Evolutionary conservation across 1,140 invertebrate species (phyloP), one percentile per base, ranked within the genome.

Genomic region (Drosophila biarmipes): DNA sequence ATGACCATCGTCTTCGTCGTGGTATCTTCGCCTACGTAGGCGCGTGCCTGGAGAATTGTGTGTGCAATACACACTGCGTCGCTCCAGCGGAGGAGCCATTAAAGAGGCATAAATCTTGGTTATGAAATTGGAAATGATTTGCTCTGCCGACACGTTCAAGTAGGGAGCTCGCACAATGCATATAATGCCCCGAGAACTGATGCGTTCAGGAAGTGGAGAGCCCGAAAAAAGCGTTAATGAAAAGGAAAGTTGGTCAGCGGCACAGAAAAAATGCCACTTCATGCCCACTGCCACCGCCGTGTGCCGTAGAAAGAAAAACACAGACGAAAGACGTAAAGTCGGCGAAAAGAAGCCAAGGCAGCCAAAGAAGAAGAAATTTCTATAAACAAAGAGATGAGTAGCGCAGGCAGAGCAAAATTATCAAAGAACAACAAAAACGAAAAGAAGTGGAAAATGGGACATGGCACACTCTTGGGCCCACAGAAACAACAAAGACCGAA

Each of bases 221-320:
- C 24, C 49, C 46, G 15, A 49, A 56, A 55, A 68, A 68, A 75
- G 45, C 62, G 63, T 68, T 76, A 76, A 76, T 76, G 72, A 76
- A 75, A 76, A 77, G 73, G 73, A 76, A 76, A 76, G 73, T 75
- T 75, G 72, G 72, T 77, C 73, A 76, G 73, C 56, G 55, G 59
- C 38, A 58, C 59, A 75, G 12, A 51, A 67, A 76, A 76, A 77
- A 49, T 52, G 72, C 72, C 71, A 66, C 61, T 74, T 74, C 71
- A 74, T 74, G 66, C 40, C 56, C 49, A 52, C 29, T 27, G 11
- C 17, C 53, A 11, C 17, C 35, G 10, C 24, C 24, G 24, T 24
- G 24, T 24, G n/a, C n/a, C 10, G 49, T 46, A 53, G 66, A 67
- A 69, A 69, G 51, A 73, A 53, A 54, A 53, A 54, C 71, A 73